These are phyloP conservation scores for Nymphicus hollandicus DNA, from an alignment of 2,113 vertebrate species.

Conservation along the genomic window DNA sequence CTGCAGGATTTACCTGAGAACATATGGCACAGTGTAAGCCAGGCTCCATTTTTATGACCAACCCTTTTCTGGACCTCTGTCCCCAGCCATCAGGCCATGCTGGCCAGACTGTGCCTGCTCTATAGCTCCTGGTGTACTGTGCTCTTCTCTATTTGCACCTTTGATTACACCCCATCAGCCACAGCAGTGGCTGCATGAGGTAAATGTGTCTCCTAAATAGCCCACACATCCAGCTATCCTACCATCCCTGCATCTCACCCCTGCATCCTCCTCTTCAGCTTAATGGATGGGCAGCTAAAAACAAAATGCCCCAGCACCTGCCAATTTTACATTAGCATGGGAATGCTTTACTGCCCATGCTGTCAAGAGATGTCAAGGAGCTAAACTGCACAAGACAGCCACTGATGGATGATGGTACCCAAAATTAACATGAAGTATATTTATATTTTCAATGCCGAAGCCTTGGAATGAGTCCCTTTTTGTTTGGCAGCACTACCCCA, in stretches of 20 bases:
- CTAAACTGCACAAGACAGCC: background rate
- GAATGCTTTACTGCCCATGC: background rate
- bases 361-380: background rate
- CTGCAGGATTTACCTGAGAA: background rate
- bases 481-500: background rate
- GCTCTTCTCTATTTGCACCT: background rate
- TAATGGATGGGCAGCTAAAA: background rate
- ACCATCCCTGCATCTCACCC: background rate
- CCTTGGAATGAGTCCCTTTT: background rate
- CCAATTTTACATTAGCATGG: background rate
- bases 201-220: background rate
- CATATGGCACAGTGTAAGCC: background rate
- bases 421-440: constrained; percentile 34
- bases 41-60: background rate
- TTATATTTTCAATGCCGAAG: background rate
- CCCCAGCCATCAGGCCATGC: background rate
- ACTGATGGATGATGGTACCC: constrained; percentile 26
- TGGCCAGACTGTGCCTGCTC: background rate
- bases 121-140: background rate
- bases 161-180: background rate
- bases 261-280: background rate
- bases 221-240: background rate
- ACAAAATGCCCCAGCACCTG: background rate
- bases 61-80: background rate
- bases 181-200: background rate